Base-by-base conservation (phyloP, 2,113 vertebrate genomes). In the Elachura formosa region DNA sequence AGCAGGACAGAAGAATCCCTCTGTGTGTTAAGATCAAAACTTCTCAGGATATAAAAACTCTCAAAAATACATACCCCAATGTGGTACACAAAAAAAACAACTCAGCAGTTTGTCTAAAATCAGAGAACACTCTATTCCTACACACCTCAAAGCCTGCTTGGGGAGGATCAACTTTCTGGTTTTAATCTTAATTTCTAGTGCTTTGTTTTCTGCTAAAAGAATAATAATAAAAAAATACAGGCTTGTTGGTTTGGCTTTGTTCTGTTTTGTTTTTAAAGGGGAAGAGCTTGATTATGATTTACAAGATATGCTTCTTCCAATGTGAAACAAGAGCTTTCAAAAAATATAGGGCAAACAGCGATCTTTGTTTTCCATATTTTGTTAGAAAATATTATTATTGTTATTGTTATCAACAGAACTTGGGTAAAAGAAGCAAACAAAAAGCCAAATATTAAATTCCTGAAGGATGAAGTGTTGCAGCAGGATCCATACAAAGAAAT, bases 31-130 rank as follows among this genome's bases (percentile, higher is more conserved):
- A 54, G 8, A 59, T 40, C 48, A 43, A 43, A 28, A 7, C 18
- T 46, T 33, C n/a, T 48, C 29, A 24, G 38, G 48, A 49, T 2
- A 2, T 15, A 76, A 66, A 77, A 14, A 0, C 10, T 25, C 14
- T 19, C 46, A n/a, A 68, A n/a, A 83, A 36, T 28, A 18, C 22
- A 51, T 3, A 76, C 6, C 5, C 23, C 61, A 46, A 0, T 0
- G 6, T 12, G 6, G 28, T 29, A 54, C 78, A 49, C 45, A 41
- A 71, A 75, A 23, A 25, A 6, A 4, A 1, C 12, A 43, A 12
- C 24, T 25, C 63, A 36, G 31, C 18, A 43, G 12, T 23, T 23
- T 40, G 24, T 67, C 41, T 48, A 87, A 83, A 77, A 14, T 14
- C 21, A 61, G 28, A 67, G 36, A 9, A 52, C 8, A 20, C 1